These are phyloP conservation scores for Actenoides lindsayi DNA, from an alignment of 2,113 vertebrate genomes.

Conservation along the genomic window DNA sequence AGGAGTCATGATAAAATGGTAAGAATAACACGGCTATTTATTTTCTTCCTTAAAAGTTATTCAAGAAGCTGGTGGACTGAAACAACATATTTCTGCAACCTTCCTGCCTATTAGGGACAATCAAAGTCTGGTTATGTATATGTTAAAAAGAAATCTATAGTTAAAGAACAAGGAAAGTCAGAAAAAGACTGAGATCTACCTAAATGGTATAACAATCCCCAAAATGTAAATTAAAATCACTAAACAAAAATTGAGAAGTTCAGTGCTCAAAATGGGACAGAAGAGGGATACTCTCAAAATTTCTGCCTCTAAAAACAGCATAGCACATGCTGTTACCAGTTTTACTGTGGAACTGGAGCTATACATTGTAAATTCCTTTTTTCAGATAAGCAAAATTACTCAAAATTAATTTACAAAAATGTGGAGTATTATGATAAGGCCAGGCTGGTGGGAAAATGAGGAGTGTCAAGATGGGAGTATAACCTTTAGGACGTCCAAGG, in stretches of 20 bases:
- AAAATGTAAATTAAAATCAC: not conserved
- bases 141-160: not conserved
- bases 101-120: not conserved
- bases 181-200: not conserved
- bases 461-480: no score
- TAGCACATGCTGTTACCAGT: not conserved
- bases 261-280: not conserved
- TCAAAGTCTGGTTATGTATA: not conserved
- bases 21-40: not conserved
- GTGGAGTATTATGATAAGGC: no score
- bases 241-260: not conserved
- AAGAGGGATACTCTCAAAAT: not conserved
- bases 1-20: not conserved
- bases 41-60: not conserved
- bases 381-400: conserved; percentile 1
- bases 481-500: no score
- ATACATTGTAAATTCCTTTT: not conserved
- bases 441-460: no score
- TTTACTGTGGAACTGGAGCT: not conserved
- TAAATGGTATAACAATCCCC: not conserved
- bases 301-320: not conserved
- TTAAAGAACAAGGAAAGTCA: not conserved
- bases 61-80: not conserved
- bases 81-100: not conserved
- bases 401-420: not conserved